Percentiles rank a stretch among this genome's conserved stretches.
phyloP scores from a whole-genome alignment of 2,797 vertebrate genomes.

The Sebastes trivittatus region DNA sequence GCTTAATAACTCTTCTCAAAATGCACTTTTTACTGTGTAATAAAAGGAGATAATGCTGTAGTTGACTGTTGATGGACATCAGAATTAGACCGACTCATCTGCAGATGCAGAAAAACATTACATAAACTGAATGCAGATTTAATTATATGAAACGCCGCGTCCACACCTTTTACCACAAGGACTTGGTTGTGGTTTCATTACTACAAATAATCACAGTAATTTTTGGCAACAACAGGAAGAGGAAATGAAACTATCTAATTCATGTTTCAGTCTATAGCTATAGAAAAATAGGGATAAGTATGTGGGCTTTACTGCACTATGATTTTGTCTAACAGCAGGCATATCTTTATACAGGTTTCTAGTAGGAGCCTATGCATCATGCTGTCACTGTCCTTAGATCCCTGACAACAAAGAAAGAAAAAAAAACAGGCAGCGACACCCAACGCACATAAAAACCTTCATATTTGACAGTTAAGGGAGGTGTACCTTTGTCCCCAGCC shows the following conservation, averaged over 20 bases:
- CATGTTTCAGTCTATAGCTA: background rate
- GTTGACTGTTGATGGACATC: constrained; percentile 12
- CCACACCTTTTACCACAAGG: constrained; percentile 10
- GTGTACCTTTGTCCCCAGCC: constrained; percentile 77
- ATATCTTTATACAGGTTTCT: constrained; percentile 23
- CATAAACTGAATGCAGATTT: background rate
- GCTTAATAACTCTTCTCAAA: constrained; percentile 8
- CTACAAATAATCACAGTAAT: background rate
- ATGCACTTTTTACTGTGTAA: constrained; percentile 22
- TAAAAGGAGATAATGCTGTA: constrained; percentile 31
- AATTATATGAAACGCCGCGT: background rate
- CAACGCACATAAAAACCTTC: constrained; percentile 46
- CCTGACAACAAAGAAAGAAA: constrained; percentile 30
- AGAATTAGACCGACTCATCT: constrained; percentile 8
- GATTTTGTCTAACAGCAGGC: constrained; percentile 3
- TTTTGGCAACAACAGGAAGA: background rate
- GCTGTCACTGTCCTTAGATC: constrained; percentile 37
- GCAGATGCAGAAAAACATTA: background rate
- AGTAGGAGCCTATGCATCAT: constrained; percentile 30
- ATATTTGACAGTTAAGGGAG: constrained; percentile 69
- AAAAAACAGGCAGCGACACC: constrained; percentile 26
- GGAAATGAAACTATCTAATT: background rate
- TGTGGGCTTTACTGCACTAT: constrained; percentile 1
- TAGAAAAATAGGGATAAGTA: background rate
- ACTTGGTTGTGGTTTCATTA: constrained; percentile 3